Conservation (phyloP, 2,797 vertebrate genomes). For the Petrocephalus sullivani region DNA sequence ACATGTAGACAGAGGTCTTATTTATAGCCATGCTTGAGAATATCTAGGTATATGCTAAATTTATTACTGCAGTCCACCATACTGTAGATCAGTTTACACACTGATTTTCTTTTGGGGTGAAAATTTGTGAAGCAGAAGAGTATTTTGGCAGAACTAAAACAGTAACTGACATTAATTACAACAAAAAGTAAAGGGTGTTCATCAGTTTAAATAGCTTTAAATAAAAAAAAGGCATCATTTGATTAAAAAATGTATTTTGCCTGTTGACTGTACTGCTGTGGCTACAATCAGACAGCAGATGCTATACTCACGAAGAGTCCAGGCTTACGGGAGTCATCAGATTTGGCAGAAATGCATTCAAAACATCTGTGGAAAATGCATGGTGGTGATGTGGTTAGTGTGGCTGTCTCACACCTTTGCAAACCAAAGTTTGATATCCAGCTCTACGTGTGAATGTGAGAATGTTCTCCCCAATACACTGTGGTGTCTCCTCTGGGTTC, state of each 20-base stretch:
- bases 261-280: background rate
- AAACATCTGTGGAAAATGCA: too few relatives aligned
- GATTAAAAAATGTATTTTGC: background rate
- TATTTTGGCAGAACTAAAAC: background rate
- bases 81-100: background rate
- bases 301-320: background rate
- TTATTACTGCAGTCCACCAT: background rate
- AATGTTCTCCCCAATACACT: background rate
- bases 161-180: background rate
- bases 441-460: background rate
- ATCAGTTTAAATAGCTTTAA: background rate
- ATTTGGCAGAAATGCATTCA: background rate
- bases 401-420: background rate
- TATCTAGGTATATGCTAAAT: background rate
- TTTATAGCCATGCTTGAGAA: background rate
- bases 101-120: background rate
- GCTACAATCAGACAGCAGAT: background rate
- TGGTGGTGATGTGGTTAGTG: background rate
- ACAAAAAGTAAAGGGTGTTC: background rate
- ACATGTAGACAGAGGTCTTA: background rate
- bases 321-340: background rate
- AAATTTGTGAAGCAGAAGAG: background rate
- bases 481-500: background rate
- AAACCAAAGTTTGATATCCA: background rate
- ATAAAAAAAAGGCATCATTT: background rate